Evolutionary conservation across 2,797 vertebrate species (phyloP).

Genomic region (Harpagifer antarcticus): DNA sequence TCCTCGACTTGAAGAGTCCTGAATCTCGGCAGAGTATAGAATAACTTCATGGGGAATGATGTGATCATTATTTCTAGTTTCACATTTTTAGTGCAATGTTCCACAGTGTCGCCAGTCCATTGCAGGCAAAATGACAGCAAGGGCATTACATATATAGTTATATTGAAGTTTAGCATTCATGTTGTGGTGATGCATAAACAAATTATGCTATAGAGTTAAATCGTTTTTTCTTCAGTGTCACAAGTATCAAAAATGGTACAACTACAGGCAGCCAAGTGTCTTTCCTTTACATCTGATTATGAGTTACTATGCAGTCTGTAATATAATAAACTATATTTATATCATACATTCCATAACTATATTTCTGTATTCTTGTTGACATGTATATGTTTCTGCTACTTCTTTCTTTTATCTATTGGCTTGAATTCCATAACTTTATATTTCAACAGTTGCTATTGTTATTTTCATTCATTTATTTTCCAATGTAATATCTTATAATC

Average conservation of each 20-base stretch:
- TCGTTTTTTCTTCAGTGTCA: not conserved
- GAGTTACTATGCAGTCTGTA: not conserved
- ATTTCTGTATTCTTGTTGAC: not conserved
- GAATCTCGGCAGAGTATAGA: constrained; percentile 1
- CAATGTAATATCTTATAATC: not conserved
- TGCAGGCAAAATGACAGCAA: not conserved
- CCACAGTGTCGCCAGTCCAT: not conserved
- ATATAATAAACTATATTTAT: not conserved
- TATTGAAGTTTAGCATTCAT: not conserved
- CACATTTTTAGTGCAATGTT: not conserved
- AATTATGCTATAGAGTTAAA: not conserved
- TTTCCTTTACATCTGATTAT: not conserved
- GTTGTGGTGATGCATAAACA: not conserved
- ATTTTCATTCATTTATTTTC: not conserved
- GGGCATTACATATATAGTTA: not conserved
- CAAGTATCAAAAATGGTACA: not conserved
- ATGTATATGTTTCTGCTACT: not conserved
- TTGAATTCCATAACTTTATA: not conserved
- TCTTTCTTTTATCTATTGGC: not conserved
- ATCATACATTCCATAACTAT: not conserved
- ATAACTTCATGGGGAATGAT: not conserved
- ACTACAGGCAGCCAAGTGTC: not conserved
- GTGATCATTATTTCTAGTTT: not conserved
- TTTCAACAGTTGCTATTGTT: not conserved
- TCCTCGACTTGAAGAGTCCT: not conserved